Evolutionary conservation across 2,797 vertebrate genomes (phyloP), one percentile per base, ranked within the genome.

Genomic region (Serranus cabrilla): DNA sequence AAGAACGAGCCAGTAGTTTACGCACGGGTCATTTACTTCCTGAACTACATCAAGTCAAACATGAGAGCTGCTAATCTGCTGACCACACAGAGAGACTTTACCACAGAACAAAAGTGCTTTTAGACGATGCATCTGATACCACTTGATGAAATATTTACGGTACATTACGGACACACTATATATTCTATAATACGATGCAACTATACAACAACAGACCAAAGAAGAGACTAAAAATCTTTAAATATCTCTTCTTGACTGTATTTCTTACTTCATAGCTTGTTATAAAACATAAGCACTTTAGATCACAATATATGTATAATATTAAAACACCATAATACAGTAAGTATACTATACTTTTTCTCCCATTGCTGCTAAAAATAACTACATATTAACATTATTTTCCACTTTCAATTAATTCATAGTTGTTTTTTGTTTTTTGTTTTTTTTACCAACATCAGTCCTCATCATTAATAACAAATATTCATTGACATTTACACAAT

Each of bases 101-200:
- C 21, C 2, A 52, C 7, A 51, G 40, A 76, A 17, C 73, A 71
- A 70, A 80, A 57, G 55, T 16, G 46, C 25, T 60, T 11, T 43
- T 52, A 59, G 23, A 55, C 1, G n/a, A 21, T 61, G 11, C 18
- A 83, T 4, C 25, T 1, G 18, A 78, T 59, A 73, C 18, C 13
- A 46, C 62, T 47, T 62, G 14, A 83, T 82, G 23, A 79, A 83
- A 78, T 76, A 82, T 76, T 80, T 55, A 78, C 47, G 43, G 7
- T 21, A 70, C n/a, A 64, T 51, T n/a, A n/a, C n/a, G n/a, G 51
- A 63, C 65, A 54, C 2, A 21, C 55, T 6, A 2, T 51, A 51
- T 34, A 8, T 1, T 34, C 5, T 34, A 34, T 34, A 34, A 34
- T 34, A 34, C 34, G 7, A 34, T 34, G 8, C 8, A 34, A 7